Base-by-base conservation (phyloP, 2,888 invertebrate genomes). In the Tridacna gigas region DNA sequence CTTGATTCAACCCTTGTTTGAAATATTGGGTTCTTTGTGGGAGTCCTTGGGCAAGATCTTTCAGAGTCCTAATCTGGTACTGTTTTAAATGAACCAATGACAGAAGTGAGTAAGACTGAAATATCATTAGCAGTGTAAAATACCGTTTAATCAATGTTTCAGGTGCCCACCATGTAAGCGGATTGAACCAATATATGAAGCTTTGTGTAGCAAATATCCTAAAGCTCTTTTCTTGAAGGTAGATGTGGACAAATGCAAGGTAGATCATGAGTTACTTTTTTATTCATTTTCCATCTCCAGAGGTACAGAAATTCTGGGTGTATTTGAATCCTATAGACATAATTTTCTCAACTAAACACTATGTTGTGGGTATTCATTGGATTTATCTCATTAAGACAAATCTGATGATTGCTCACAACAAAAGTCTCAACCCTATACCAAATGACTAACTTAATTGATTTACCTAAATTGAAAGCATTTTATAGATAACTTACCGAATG, bases 101-200 rank as follows among this genome's bases (percentile, higher is more conserved):
- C 18, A 56, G 2, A 18, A 56, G 56, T 56, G 56, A 5, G 4
- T 56, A 18, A 56, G n/a, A 20, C 18, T 56, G 18, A n/a, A 5
- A 18, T n/a, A 56, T 5, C 56, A 56, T 2, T 20, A 20, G 56
- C 9, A 56, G 56, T n/a, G 18, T 56, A 4, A 18, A 56, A 56
- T 4, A 20, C 1, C 20, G 9, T 56, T 56, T 9, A 18, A 11
- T 26, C 25, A 37, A 45, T 67, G n/a, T 67, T 75, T 1, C 91
- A 98, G 98, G 98, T 99, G 99, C 95, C 98, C 98, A 0, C 99
- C 99, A 5, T 99, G 99, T 94, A 97, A 97, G 93, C 96, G 97
- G 93, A 98, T 99, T 92, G 98, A 98, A 9, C 99, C 99, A 13
- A 95, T 97, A 78, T 99, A 98, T 95, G 97, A 98, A 91, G 97